Percentiles rank a stretch among this genome's conserved stretches.
phyloP scores from a whole-genome alignment of 2,113 vertebrate species.

The Kryptolebias marmoratus region DNA sequence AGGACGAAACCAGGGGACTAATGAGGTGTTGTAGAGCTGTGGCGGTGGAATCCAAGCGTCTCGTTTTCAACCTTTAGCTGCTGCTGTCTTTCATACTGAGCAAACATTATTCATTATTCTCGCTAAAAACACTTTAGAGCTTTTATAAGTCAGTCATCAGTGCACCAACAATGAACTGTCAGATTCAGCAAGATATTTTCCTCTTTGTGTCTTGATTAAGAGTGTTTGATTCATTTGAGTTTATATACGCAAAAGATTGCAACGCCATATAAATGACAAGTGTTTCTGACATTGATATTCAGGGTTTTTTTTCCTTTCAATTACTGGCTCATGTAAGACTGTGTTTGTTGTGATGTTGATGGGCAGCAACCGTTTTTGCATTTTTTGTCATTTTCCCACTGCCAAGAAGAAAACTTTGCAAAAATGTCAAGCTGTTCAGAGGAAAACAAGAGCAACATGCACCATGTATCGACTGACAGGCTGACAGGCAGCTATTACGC shows the following conservation, averaged over 20 bases:
- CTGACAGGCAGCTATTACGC: constrained; percentile 66
- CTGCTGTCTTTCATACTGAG: background rate
- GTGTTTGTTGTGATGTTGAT: constrained; percentile 30
- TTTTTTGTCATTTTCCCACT: constrained; percentile 33
- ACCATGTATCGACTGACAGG: constrained; percentile 48
- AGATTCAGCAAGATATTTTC: background rate
- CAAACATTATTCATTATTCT: background rate
- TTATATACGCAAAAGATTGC: too few species aligned
- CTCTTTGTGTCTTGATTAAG: background rate
- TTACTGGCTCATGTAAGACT: constrained; percentile 6
- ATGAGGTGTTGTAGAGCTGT: background rate
- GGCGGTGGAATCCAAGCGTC: background rate
- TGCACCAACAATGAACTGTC: too few species aligned
- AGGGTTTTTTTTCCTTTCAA: background rate
- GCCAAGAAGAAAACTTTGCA: constrained; percentile 28
- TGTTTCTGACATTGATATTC: background rate
- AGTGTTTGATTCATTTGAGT: background rate
- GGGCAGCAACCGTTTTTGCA: constrained; percentile 22
- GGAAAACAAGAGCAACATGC: constrained; percentile 38
- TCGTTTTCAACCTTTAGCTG: background rate
- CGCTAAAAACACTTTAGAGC: too few species aligned
- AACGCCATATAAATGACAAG: background rate
- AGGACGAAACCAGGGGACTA: background rate
- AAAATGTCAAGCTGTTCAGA: constrained; percentile 41
- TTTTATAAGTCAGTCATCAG: too few species aligned